Evolutionary conservation across 2,888 invertebrate genomes (phyloP), one percentile per base, ranked within the genome.

Genomic region (Oscheius onirici): DNA sequence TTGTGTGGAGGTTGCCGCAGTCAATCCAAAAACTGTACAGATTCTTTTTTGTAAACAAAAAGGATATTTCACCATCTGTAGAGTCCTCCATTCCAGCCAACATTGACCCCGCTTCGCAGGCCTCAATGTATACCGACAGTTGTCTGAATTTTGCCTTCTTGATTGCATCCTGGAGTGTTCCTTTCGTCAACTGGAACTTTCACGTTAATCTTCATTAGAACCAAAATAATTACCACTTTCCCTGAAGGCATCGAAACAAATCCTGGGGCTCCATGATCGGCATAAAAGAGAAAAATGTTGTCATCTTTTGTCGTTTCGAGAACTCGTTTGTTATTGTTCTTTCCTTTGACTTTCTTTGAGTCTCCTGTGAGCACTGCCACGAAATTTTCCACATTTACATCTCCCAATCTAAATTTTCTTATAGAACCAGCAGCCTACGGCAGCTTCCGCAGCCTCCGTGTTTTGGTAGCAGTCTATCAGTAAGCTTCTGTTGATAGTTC

Each of bases 91-190:
- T 41, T 52, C 88, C 85, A 46, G 89, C 85, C 85, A 91, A 91
- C 90, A 91, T 91, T 1, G 91, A 91, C 8, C 91, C 91, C 34
- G 90, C 90, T 78, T 91, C 90, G 86, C 91, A 91, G 3, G 91
- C 90, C 85, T 91, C 91, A 63, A 91, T 83, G 83, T 91, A 91
- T 61, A 91, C 82, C 40, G 91, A 89, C 88, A 91, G 84, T 90
- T 91, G 41, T 49, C 84, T 86, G 83, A 88, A 90, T 75, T 83
- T 87, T 49, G 88, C 75, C 0, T 77, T 69, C 71, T 89, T 76
- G 90, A 91, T 90, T 26, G 44, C 44, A 22, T 40, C 13, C n/a
- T 68, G 22, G 8, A 68, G 55, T 17, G 26, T 44, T 13, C 22
- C 15, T n/a, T 26, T 43, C 1, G 68, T 68, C n/a, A 68, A 26